Evolutionary conservation across 2,797 vertebrate genomes (phyloP), one percentile per base, ranked within the genome.

Genomic region (Capromys pilorides): DNA sequence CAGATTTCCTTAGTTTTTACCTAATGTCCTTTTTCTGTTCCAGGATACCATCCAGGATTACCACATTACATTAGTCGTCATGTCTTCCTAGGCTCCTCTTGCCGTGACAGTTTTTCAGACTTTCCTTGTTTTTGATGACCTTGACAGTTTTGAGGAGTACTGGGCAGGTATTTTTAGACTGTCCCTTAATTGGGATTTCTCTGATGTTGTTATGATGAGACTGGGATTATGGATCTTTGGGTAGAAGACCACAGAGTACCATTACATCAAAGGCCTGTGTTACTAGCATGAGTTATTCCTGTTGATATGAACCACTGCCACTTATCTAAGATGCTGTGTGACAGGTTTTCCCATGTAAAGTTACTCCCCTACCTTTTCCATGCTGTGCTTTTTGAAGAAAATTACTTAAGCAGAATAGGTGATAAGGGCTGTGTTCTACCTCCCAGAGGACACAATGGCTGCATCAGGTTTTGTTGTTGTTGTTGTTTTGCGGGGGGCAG

Each of bases 121-220:
- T 79, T 78, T 78, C 49, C 82, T 96, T 96, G 90, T 95, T 94
- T 96, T 94, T 94, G 84, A 93, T 95, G 88, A 86, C 79, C 78
- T 91, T 93, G 93, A 93, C 83, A 95, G 73, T 94, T 96, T 91
- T 96, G 94, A 95, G 94, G 67, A 86, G 79, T 95, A 71, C 94
- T 93, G 88, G 82, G 94, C 86, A 95, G 96, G 84, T 93, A 88
- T 93, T 96, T 93, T 93, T 93, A 93, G 84, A 91, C 36, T 61
- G 67, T 83, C 91, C 93, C 88, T 89, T 64, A 19, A 11, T 54
- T 54, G 18, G 49, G 49, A 79, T 79, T 79, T 79, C 31, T 79
- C 31, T 33, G 31, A 21, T 54, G 9, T 33, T 79, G 3, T 79
- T 54, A 54, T 54, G 49, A 54, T 54, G 51, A 79, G 31, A 78